Evolutionary conservation across 2,888 invertebrate genomes (phyloP).

Genomic region (Disparrhopalites patrizii): DNA sequence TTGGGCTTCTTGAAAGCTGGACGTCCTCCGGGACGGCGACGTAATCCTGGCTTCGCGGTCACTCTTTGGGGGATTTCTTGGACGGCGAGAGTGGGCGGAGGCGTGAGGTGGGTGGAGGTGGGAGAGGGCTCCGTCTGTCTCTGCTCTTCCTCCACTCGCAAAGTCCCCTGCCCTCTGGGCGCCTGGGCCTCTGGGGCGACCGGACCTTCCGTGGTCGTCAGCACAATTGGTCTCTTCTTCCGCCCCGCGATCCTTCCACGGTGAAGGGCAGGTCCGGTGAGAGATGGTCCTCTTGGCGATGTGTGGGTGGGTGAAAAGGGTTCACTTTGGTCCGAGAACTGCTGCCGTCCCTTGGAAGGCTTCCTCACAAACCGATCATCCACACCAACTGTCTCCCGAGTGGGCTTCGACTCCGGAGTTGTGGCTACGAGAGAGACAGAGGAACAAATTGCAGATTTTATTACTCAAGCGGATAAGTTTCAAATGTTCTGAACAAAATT

Average conservation of each 20-base stretch:
- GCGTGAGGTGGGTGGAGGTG: neutral
- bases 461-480: no score
- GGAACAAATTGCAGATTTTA: no score
- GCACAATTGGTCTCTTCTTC: slow-evolving; percentile 9
- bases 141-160: neutral
- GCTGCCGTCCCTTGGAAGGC: neutral
- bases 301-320: neutral
- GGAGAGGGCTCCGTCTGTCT: neutral
- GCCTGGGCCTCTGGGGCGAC: neutral
- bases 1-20: slow-evolving; percentile 26
- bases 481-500: no score
- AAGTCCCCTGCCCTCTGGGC: neutral
- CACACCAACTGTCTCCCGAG: slow-evolving; percentile 4
- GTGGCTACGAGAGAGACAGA: neutral
- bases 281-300: neutral
- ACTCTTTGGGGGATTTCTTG: neutral
- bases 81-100: neutral
- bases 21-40: neutral
- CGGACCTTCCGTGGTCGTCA: neutral
- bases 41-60: neutral
- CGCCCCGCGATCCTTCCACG: slow-evolving; percentile 10
- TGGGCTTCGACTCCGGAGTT: neutral
- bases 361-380: slow-evolving; percentile 17
- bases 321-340: neutral
- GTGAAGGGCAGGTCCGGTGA: neutral